Conservation (phyloP, 1,140 invertebrate genomes). For the Nylanderia fulva region DNA sequence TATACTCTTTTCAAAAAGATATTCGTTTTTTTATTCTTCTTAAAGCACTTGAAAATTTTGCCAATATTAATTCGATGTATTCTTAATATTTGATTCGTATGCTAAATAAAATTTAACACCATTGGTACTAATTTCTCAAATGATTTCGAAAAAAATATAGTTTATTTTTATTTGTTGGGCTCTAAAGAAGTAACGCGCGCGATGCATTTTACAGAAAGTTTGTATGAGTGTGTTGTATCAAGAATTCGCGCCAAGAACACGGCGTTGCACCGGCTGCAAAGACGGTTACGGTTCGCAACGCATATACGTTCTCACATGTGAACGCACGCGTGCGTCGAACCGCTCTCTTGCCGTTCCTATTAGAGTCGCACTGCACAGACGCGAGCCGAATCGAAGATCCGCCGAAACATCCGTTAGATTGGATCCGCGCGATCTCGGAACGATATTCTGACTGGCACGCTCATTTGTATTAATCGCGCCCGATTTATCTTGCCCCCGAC, state of each 20-base stretch:
- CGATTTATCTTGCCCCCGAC: conserved; percentile 24
- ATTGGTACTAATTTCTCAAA: too few species aligned
- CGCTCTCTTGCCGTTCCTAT: neutral
- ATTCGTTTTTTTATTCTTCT: too few species aligned
- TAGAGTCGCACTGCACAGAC: conserved; percentile 4
- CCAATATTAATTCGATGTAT: neutral
- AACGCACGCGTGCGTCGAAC: conserved; percentile 55
- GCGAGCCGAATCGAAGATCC: conserved; percentile 48
- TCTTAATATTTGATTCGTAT: too few species aligned
- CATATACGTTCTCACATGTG: conserved; percentile 65
- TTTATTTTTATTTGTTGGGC: too few species aligned
- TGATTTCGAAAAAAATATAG: too few species aligned
- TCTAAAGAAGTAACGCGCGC: neutral
- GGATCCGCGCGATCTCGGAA: conserved; percentile 25
- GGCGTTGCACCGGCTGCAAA: conserved; percentile 56
- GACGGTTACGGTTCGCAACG: conserved; percentile 71
- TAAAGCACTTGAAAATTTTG: neutral
- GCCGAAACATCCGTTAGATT: conserved; percentile 49
- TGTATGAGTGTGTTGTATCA: neutral
- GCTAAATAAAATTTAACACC: too few species aligned
- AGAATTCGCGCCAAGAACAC: conserved; percentile 25
- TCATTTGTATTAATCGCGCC: conserved; percentile 52
- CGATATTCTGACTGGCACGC: conserved; percentile 17
- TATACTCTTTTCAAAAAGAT: neutral
- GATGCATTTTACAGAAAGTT: neutral